Evolutionary conservation across 2,888 invertebrate genomes (phyloP), one percentile per base, ranked within the genome.

Genomic region (Athripsodes cinereus): DNA sequence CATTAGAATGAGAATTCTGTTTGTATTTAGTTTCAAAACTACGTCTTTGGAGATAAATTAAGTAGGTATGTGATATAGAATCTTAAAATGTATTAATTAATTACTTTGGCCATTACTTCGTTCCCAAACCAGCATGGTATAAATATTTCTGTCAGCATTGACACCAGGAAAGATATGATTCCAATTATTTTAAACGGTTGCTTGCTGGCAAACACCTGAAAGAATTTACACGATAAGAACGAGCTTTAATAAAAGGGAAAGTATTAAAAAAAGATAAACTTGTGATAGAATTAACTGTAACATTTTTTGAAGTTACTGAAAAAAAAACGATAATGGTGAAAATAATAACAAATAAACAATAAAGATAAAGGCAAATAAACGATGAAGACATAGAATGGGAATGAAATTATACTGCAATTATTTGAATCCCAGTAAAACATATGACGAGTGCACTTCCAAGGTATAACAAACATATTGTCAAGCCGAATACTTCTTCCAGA

Each of bases 51-150:
- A n/a, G n/a, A n/a, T n/a, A n/a, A n/a, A n/a, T n/a, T n/a, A n/a
- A n/a, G n/a, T n/a, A n/a, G n/a, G n/a, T n/a, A n/a, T n/a, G n/a
- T n/a, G n/a, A n/a, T n/a, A n/a, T n/a, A n/a, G n/a, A n/a, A n/a
- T n/a, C n/a, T n/a, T n/a, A n/a, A n/a, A n/a, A n/a, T n/a, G n/a
- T n/a, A n/a, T n/a, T n/a, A n/a, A n/a, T n/a, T n/a, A n/a, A n/a
- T n/a, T 52, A 62, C 62, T 51, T 62, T 62, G 10, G 51, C 19
- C 58, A 62, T 62, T 19, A 60, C 52, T 35, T 59, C 58, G 49
- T 58, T 61, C 13, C 58, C 55, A 35, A 58, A 61, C 58, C 55
- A 61, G 19, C 58, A 58, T 26, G 55, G 19, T 52, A 58, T 57
- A 49, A 62, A 60, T 20, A 62, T 62, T 51, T 62, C 60, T 10